Percentiles rank a stretch among this genome's conserved stretches.
phyloP scores from a whole-genome alignment of 2,113 vertebrate species.

The Lepidothrix coronata region DNA sequence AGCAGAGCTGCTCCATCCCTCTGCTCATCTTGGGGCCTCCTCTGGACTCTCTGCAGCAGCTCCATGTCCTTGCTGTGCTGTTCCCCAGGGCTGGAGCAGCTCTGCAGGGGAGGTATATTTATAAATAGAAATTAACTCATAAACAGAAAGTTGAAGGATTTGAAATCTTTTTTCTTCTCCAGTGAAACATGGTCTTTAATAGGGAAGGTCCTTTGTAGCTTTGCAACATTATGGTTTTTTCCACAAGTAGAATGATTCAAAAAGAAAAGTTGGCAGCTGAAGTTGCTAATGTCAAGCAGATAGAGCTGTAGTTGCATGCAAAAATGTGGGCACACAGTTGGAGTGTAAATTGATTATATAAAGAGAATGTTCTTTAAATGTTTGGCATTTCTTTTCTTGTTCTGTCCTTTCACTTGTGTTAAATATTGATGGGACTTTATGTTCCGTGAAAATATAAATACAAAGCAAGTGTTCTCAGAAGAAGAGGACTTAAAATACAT shows the following conservation, averaged over 20 bases:
- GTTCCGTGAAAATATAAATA: constrained; percentile 24
- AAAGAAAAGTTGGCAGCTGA: neutral
- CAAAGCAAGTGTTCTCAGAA: neutral
- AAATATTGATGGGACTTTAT: neutral
- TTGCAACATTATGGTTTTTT: neutral
- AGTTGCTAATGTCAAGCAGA: neutral
- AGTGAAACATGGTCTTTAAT: fast-evolving
- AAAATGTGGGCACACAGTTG: neutral
- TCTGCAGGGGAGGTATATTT: neutral
- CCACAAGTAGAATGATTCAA: neutral
- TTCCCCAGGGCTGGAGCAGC: neutral
- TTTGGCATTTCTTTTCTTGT: neutral
- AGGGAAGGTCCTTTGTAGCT: neutral
- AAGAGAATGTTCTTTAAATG: neutral
- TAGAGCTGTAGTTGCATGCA: neutral
- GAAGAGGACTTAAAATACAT: neutral
- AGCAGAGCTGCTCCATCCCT: neutral
- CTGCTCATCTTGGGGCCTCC: neutral
- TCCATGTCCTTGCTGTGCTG: neutral
- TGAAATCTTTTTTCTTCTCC: neutral
- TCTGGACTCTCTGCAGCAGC: neutral
- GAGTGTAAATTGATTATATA: neutral
- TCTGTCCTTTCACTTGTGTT: neutral
- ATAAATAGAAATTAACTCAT: neutral
- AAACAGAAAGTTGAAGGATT: neutral